Percentiles rank a stretch among this genome's conserved stretches.
phyloP scores from a whole-genome alignment of 92 coral and sea anemone species.

The Epizoanthus illoricatus region DNA sequence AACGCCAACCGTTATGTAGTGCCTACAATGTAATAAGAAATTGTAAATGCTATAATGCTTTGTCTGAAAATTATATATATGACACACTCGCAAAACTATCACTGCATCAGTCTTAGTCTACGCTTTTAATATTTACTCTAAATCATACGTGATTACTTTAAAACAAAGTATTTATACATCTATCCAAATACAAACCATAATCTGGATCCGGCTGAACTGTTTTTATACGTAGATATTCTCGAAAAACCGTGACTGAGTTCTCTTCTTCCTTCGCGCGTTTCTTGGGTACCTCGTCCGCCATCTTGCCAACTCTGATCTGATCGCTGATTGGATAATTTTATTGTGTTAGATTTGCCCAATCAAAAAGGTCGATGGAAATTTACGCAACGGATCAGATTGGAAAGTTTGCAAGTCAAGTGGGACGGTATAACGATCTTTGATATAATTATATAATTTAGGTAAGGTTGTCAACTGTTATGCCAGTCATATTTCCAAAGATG shows the following conservation, averaged over 20 bases:
- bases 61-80: too few relatives aligned
- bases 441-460: not conserved
- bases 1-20: too few relatives aligned
- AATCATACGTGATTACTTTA: not conserved
- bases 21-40: too few relatives aligned
- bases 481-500: too few relatives aligned
- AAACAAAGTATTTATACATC: not conserved
- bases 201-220: conserved; percentile 40
- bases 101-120: too few relatives aligned
- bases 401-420: not conserved
- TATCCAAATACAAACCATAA: conserved; percentile 17
- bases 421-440: not conserved
- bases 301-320: not conserved
- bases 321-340: not conserved
- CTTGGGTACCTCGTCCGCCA: conserved; percentile 21
- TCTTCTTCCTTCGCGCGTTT: conserved; percentile 15
- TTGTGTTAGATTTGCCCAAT: not conserved
- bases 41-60: too few relatives aligned
- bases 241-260: conserved; percentile 25
- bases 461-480: too few relatives aligned
- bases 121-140: too few relatives aligned
- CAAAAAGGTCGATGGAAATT: not conserved
- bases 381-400: not conserved
- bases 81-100: too few relatives aligned
- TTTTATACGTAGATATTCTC: conserved; percentile 32